phyloP scores from a whole-genome alignment of 2,113 vertebrate genomes.

The Dasyurus viverrinus region DNA sequence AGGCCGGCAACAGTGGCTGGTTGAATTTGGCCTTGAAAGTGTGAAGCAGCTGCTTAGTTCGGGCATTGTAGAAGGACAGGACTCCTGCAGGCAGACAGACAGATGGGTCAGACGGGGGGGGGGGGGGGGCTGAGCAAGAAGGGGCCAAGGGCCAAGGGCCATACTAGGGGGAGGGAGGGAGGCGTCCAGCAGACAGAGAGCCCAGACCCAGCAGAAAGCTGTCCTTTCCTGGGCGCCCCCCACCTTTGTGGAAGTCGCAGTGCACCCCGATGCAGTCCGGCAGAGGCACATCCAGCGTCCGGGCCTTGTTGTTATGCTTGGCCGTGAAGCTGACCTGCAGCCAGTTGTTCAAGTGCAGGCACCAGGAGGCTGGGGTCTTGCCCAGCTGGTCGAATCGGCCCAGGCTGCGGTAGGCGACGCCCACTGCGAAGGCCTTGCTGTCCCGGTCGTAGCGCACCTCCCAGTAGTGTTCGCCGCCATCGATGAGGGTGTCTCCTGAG shows the following conservation, averaged over 20 bases:
- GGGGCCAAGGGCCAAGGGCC: neutral
- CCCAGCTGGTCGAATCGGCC: constrained; percentile 97
- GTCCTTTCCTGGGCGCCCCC: accelerated
- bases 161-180: neutral
- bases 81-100: constrained; percentile 82
- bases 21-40: constrained; percentile 94
- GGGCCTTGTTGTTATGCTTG: constrained; percentile 98
- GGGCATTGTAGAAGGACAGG: constrained; percentile 95
- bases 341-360: constrained; percentile 98
- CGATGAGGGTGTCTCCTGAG: constrained; percentile 92
- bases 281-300: constrained; percentile 90
- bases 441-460: constrained; percentile 94
- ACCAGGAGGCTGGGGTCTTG: constrained; percentile 94
- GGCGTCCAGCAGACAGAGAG: neutral
- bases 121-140: neutral
- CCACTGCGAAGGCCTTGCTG: constrained; percentile 94
- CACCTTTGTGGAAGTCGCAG: constrained; percentile 96
- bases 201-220: neutral
- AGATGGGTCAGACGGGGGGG: accelerated
- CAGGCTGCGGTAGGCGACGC: constrained; percentile 92
- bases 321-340: constrained; percentile 97
- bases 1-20: constrained; percentile 94
- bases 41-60: constrained; percentile 93
- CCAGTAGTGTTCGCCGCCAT: constrained; percentile 94
- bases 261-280: constrained; percentile 93